Evolutionary conservation across 1,140 invertebrate species (phyloP).

Genomic region (Aphidius gifuensis): DNA sequence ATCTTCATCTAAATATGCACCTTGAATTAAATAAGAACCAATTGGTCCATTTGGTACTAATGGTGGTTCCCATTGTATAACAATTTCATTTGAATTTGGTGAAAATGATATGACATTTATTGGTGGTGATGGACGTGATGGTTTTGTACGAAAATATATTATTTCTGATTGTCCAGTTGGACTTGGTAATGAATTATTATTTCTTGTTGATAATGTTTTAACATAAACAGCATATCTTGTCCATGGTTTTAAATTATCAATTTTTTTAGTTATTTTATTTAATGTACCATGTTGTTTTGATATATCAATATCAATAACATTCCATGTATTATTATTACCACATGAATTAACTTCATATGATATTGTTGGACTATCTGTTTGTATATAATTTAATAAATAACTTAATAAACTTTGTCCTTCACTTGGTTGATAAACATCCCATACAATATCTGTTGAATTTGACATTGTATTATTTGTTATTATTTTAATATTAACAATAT

Average conservation of each 20-base stretch:
- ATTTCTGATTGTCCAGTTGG: conserved; percentile 55
- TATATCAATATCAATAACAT: conserved; percentile 38
- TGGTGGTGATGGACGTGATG: conserved; percentile 60
- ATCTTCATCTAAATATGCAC: conserved; percentile 47
- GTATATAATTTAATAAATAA: conserved; percentile 61
- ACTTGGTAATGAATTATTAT: conserved; percentile 39
- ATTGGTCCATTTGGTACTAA: conserved; percentile 64
- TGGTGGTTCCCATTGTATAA: conserved; percentile 64
- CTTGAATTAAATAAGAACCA: conserved; percentile 61
- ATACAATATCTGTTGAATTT: conserved; percentile 50
- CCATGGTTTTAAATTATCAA: conserved; percentile 60
- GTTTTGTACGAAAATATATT: conserved; percentile 61
- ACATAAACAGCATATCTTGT: conserved; percentile 70
- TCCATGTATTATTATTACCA: conserved; percentile 39
- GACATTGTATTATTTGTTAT: conserved; percentile 45
- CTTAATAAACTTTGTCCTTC: conserved; percentile 57
- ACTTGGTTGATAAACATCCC: conserved; percentile 51
- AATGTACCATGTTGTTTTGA: conserved; percentile 21
- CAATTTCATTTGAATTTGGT: conserved; percentile 50
- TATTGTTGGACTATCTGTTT: conserved; percentile 51
- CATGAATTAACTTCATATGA: conserved; percentile 43
- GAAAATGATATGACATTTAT: conserved; percentile 50
- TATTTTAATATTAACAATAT: conserved; percentile 52
- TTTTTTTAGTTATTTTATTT: conserved; percentile 32
- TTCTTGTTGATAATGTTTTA: conserved; percentile 52